phyloP scores from a whole-genome alignment of 2,113 vertebrate species.

The Garra rufa region DNA sequence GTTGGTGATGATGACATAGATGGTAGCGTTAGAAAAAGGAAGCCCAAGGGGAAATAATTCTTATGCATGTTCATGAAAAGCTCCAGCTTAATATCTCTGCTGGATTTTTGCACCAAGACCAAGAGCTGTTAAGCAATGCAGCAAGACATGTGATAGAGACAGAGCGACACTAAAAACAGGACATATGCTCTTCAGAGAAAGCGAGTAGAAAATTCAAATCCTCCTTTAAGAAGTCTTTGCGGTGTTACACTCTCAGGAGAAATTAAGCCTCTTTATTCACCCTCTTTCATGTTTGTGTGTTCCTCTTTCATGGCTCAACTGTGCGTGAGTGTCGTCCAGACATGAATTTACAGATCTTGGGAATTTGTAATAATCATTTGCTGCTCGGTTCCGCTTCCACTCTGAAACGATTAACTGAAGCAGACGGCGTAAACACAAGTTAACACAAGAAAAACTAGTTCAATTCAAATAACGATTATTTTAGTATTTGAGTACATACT shows the following conservation, averaged over 20 bases:
- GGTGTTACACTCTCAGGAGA: constrained; percentile 30
- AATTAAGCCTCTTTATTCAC: constrained; percentile 46
- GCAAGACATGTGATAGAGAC: background rate
- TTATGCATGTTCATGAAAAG: background rate
- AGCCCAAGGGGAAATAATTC: background rate
- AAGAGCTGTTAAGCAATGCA: constrained; percentile 7
- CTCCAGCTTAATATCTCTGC: background rate
- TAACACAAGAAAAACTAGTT: background rate
- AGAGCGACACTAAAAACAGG: constrained; percentile 21
- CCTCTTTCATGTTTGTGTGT: constrained; percentile 41
- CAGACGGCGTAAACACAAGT: background rate
- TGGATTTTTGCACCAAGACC: constrained; percentile 13
- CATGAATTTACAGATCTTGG: constrained; percentile 19
- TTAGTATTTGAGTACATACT: background rate
- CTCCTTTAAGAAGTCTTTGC: constrained; percentile 20
- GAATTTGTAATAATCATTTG: background rate
- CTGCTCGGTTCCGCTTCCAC: background rate
- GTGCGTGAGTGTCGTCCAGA: background rate
- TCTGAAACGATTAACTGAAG: background rate
- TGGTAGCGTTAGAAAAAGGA: background rate
- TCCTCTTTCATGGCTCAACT: constrained; percentile 10
- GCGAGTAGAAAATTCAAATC: constrained; percentile 21
- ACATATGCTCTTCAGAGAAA: constrained; percentile 1
- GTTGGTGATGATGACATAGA: background rate
- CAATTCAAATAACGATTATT: background rate